Conservation (phyloP, 2,797 vertebrate species). For the Cichlasoma orientale region DNA sequence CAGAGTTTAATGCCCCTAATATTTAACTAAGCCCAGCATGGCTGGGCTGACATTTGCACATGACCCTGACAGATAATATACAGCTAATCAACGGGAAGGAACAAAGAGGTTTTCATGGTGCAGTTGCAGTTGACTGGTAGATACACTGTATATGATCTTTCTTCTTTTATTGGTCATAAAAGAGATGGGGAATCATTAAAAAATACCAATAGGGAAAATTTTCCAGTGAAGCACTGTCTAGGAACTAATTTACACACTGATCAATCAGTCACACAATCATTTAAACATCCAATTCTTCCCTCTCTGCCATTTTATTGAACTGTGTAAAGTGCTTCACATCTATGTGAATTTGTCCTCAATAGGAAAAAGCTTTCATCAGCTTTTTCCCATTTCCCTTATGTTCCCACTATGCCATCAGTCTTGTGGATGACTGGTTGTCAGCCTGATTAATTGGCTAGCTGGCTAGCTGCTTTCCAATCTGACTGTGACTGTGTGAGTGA, state of each 20-base stretch:
- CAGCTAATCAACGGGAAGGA: constrained; percentile 28
- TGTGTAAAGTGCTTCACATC: constrained; percentile 31
- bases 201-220: not conserved
- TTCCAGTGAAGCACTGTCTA: not conserved
- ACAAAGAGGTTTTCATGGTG: constrained; percentile 22
- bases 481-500: constrained; percentile 39
- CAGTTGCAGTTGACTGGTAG: constrained; percentile 9
- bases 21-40: constrained; percentile 42
- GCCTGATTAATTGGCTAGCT: constrained; percentile 66
- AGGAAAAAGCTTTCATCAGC: constrained; percentile 57
- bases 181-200: not conserved
- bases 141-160: constrained; percentile 2
- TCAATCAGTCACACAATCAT: constrained; percentile 9
- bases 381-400: constrained; percentile 55
- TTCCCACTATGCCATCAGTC: constrained; percentile 66
- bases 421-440: constrained; percentile 60
- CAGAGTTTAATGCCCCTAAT: constrained; percentile 48
- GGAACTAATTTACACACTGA: not conserved
- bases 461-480: constrained; percentile 52
- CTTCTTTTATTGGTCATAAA: not conserved
- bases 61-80: constrained; percentile 42
- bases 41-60: constrained; percentile 57
- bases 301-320: constrained; percentile 24
- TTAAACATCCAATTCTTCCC: constrained; percentile 18
- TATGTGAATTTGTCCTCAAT: constrained; percentile 48